Conservation (phyloP, 2,797 vertebrate genomes). For the Xiphorhynchus erythropygius region DNA sequence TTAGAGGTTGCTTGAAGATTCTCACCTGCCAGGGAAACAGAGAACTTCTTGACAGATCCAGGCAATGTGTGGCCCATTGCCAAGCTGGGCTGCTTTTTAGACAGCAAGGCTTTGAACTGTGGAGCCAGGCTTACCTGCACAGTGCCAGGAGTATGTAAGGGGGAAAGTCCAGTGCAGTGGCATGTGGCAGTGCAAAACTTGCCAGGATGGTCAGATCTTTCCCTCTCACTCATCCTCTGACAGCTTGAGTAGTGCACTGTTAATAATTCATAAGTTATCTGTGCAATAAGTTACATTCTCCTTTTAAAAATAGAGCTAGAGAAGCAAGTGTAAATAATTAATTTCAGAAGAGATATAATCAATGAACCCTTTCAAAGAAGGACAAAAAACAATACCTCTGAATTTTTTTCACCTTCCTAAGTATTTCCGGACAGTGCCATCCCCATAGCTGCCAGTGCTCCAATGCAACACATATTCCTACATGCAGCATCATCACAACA, state of each 20-base stretch:
- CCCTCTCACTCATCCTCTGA: neutral
- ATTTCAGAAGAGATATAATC: neutral
- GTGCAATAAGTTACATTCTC: neutral
- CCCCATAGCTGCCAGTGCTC: neutral
- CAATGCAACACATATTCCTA: rapidly evolving
- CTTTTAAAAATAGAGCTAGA: conserved; percentile 53
- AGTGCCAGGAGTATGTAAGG: neutral
- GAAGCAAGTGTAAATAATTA: conserved; percentile 43
- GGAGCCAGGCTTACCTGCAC: neutral
- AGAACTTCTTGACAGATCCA: neutral
- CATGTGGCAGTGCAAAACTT: neutral
- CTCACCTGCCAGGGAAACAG: rapidly evolving
- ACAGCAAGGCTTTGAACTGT: neutral
- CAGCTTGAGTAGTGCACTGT: neutral
- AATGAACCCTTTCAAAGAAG: conserved; percentile 2
- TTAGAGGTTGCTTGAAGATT: neutral
- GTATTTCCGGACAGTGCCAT: rapidly evolving
- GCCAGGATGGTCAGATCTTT: neutral
- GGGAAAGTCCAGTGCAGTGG: rapidly evolving
- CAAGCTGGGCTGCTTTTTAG: neutral
- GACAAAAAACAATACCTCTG: neutral
- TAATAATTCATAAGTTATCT: conserved; percentile 51
- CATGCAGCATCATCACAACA: neutral
- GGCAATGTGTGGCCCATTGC: rapidly evolving
- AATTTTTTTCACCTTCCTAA: neutral